These are phyloP conservation scores for Halocynthia aurantium DNA, from an alignment of 23 tunicate genomes.

Conservation along the genomic window DNA sequence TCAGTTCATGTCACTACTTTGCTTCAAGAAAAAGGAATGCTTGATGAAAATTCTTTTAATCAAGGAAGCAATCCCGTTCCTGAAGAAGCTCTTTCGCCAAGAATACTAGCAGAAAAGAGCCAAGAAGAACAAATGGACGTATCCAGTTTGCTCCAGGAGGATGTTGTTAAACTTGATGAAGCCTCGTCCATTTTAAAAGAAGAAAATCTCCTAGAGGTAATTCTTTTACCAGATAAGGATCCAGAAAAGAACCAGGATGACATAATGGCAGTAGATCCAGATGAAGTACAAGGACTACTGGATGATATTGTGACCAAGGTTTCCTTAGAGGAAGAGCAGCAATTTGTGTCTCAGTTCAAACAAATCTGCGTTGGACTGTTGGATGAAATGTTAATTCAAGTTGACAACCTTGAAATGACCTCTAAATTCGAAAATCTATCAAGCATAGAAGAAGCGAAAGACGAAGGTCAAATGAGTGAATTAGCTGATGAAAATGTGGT, in stretches of 20 bases:
- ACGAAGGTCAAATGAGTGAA: neutral
- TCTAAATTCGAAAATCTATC: neutral
- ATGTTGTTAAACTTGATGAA: too few relatives aligned
- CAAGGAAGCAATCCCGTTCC: too few relatives aligned
- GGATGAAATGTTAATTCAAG: neutral
- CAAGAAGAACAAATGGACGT: too few relatives aligned
- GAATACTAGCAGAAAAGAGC: too few relatives aligned
- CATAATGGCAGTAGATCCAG: neutral
- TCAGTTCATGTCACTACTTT: too few relatives aligned
- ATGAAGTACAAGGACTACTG: neutral
- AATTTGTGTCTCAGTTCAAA: neutral
- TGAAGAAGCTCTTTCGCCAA: too few relatives aligned
- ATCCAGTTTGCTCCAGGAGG: too few relatives aligned
- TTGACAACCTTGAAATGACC: neutral
- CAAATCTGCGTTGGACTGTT: neutral
- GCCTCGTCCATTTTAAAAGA: too few relatives aligned
- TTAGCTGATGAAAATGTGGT: neutral
- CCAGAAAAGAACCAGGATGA: neutral
- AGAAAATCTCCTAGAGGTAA: too few relatives aligned
- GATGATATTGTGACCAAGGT: neutral
- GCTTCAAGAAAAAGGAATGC: too few relatives aligned
- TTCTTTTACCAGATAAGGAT: neutral
- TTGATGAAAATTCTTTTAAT: too few relatives aligned
- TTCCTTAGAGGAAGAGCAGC: neutral
- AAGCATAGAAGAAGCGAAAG: neutral